Evolutionary conservation across 1,140 invertebrate species (phyloP).

Genomic region (Drosophila prosaltans): DNA sequence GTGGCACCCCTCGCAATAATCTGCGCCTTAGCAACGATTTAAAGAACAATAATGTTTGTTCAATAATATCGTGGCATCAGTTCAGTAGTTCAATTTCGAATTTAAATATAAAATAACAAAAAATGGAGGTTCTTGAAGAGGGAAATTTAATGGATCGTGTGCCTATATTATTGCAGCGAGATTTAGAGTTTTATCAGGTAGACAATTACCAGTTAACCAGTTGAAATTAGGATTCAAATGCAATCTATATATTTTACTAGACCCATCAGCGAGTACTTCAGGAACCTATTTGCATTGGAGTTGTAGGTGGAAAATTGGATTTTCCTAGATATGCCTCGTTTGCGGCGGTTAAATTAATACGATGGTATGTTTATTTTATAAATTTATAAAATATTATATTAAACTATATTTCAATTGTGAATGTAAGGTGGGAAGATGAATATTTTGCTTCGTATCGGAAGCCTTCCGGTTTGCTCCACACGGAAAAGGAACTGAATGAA

Average conservation of each 20-base stretch:
- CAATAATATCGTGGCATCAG: neutral
- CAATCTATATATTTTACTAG: constrained; percentile 72
- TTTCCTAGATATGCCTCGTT: constrained; percentile 92
- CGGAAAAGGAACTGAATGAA: constrained; percentile 71
- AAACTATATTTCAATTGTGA: neutral
- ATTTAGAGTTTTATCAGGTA: constrained; percentile 92
- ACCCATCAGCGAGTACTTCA: constrained; percentile 90
- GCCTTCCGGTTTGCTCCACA: constrained; percentile 83
- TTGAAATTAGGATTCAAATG: neutral
- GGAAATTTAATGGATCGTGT: constrained; percentile 92
- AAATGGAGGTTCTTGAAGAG: constrained; percentile 93
- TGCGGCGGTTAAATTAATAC: constrained; percentile 90
- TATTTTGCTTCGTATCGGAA: constrained; percentile 84
- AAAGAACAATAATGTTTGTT: constrained; percentile 45
- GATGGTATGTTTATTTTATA: constrained; percentile 85
- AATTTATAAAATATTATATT: too few species aligned
- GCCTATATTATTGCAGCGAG: constrained; percentile 89
- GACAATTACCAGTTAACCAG: neutral
- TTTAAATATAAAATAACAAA: too few species aligned
- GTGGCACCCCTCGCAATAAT: constrained; percentile 16
- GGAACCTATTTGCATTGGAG: constrained; percentile 88
- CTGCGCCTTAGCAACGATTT: constrained; percentile 37
- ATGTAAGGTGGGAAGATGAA: constrained; percentile 80
- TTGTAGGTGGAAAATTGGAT: constrained; percentile 90
- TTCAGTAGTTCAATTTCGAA: neutral